phyloP scores from a whole-genome alignment of 2,888 invertebrate species.

The Poecilus cupreus region DNA sequence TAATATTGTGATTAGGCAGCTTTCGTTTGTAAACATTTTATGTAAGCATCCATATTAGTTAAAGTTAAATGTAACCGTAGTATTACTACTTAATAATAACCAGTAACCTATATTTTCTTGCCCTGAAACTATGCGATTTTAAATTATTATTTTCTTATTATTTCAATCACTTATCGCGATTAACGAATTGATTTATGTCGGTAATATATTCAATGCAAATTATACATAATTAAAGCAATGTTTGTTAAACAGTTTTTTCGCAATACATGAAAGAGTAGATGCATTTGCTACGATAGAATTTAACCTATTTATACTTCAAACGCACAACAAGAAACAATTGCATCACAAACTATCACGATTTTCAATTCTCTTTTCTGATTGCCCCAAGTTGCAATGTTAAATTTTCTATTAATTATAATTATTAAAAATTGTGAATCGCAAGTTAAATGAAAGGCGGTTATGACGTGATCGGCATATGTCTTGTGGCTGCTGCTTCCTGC shows the following conservation, averaged over 20 bases:
- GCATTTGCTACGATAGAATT: not conserved
- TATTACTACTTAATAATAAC: not conserved
- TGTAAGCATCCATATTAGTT: not conserved
- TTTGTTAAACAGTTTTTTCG: not conserved
- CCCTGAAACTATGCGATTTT: conserved; percentile 8
- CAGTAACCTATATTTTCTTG: conserved; percentile 32
- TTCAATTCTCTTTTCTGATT: not conserved
- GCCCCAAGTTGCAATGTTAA: not conserved
- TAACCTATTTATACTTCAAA: not conserved
- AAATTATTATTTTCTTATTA: conserved; percentile 1
- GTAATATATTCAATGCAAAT: not conserved
- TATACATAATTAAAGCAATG: not conserved
- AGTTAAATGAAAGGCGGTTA: not conserved
- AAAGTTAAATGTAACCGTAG: not conserved
- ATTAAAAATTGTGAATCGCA: not conserved
- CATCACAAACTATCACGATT: not conserved
- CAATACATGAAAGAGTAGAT: not conserved
- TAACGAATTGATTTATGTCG: conserved; percentile 2
- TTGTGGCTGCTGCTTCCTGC: conserved; percentile 6
- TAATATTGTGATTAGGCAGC: too few relatives aligned
- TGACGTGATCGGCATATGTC: conserved; percentile 9
- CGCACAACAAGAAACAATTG: not conserved
- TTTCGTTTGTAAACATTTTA: too few relatives aligned
- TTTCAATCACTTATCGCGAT: not conserved
- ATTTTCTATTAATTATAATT: not conserved